phyloP scores from a whole-genome alignment of 2,797 vertebrate genomes.

The Mastacembelus armatus region DNA sequence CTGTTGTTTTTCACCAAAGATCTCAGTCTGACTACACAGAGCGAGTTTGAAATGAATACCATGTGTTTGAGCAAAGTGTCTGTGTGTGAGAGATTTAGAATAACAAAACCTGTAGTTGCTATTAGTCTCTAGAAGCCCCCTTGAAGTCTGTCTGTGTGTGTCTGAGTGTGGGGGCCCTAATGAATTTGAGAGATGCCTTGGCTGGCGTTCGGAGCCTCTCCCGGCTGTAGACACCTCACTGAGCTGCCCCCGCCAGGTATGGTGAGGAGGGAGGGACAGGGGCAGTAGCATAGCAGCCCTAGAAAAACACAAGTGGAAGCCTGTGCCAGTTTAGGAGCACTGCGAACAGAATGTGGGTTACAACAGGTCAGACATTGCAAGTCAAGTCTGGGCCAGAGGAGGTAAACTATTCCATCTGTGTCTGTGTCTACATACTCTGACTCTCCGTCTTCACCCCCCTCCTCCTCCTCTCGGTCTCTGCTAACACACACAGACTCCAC shows the following conservation, averaged over 20 bases:
- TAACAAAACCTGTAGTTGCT: slow-evolving; percentile 83
- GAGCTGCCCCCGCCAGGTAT: slow-evolving; percentile 58
- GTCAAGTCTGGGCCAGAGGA: slow-evolving; percentile 90
- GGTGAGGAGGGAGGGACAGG: slow-evolving; percentile 42
- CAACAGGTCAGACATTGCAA: slow-evolving; percentile 88
- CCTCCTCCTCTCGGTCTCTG: slow-evolving; percentile 22
- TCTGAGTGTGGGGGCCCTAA: slow-evolving; percentile 53
- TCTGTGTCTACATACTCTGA: slow-evolving; percentile 78
- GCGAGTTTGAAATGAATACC: slow-evolving; percentile 79
- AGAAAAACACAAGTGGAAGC: slow-evolving; percentile 79
- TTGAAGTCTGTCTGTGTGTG: slow-evolving; percentile 50
- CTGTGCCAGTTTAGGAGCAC: slow-evolving; percentile 78
- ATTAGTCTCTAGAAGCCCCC: slow-evolving; percentile 78
- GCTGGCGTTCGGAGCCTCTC: slow-evolving; percentile 60
- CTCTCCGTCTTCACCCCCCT: slow-evolving; percentile 43
- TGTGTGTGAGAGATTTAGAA: slow-evolving; percentile 73
- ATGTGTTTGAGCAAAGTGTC: slow-evolving; percentile 73
- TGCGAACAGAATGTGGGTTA: slow-evolving; percentile 85
- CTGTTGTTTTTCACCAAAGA: slow-evolving; percentile 80
- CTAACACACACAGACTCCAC: slow-evolving; percentile 48
- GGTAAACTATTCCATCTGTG: slow-evolving; percentile 88
- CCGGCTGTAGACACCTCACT: slow-evolving; percentile 63
- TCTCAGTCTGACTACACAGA: slow-evolving; percentile 68
- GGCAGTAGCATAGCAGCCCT: slow-evolving; percentile 57
- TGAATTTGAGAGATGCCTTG: slow-evolving; percentile 69